Conservation (phyloP, 2,888 invertebrate species). For the Stenchaetothrips biformis region DNA sequence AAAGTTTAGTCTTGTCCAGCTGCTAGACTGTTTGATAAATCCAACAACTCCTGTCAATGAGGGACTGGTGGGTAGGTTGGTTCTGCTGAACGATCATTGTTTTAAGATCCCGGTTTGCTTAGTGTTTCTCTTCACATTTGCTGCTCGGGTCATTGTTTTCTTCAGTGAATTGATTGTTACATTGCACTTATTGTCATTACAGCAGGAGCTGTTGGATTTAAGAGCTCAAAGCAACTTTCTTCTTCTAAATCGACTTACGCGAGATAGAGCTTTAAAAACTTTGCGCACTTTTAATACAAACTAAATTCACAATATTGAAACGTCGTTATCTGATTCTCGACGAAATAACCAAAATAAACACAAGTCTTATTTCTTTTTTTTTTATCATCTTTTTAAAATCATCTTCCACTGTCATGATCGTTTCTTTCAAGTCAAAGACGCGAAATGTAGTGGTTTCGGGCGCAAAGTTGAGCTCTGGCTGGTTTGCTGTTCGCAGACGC, state of each 20-base stretch:
- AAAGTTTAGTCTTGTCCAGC: not conserved
- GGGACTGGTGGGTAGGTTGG: constrained; percentile 28
- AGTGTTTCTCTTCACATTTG: not conserved
- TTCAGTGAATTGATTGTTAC: not conserved
- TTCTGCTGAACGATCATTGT: constrained; percentile 14
- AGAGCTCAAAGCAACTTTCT: too few species aligned
- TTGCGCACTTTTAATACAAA: too few species aligned
- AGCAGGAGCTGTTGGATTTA: constrained; percentile 8
- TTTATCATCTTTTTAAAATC: too few species aligned
- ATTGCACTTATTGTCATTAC: not conserved
- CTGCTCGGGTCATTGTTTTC: not conserved
- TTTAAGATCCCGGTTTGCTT: not conserved
- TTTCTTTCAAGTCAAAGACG: too few species aligned
- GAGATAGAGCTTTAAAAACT: too few species aligned
- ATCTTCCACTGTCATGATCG: too few species aligned
- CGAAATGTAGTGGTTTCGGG: too few species aligned
- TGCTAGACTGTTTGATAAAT: constrained; percentile 30
- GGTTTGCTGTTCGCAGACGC: constrained; percentile 56
- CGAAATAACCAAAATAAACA: too few species aligned
- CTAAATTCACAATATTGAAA: too few species aligned
- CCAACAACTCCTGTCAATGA: constrained; percentile 26
- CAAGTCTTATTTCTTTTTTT: too few species aligned
- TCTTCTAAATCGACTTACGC: too few species aligned
- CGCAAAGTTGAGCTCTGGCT: not conserved
- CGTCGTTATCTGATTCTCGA: too few species aligned